Evolutionary conservation across 2,888 invertebrate species (phyloP).

Genomic region (Caenorhabditis macrosperma): DNA sequence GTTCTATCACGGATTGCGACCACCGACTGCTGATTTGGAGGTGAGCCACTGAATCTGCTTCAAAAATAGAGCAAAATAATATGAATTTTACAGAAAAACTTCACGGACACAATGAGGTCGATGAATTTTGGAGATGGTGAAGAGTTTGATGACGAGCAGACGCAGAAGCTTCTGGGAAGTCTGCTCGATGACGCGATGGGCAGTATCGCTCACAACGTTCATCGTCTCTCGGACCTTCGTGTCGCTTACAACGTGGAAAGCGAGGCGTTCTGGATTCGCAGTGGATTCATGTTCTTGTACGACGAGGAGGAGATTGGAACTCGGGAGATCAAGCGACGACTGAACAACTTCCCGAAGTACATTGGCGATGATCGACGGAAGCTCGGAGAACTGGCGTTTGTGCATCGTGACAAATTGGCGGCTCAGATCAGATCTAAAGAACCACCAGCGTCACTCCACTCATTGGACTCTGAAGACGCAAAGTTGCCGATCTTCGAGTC

Average conservation of each 20-base stretch:
- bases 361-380: slow-evolving; percentile 77
- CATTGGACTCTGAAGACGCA: slow-evolving; percentile 49
- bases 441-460: slow-evolving; percentile 56
- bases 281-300: slow-evolving; percentile 77
- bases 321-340: slow-evolving; percentile 45
- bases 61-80: not conserved
- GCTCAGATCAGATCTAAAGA: slow-evolving; percentile 69
- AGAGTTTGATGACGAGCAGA: slow-evolving; percentile 32
- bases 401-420: slow-evolving; percentile 73
- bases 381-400: slow-evolving; percentile 78
- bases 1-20: slow-evolving; percentile 66
- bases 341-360: slow-evolving; percentile 67
- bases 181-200: slow-evolving; percentile 67
- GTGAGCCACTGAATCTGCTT: slow-evolving; percentile 20
- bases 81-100: slow-evolving; percentile 11
- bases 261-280: slow-evolving; percentile 79
- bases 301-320: slow-evolving; percentile 66
- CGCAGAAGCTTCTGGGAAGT: slow-evolving; percentile 54
- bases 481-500: slow-evolving; percentile 40
- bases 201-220: slow-evolving; percentile 62
- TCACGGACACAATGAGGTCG: slow-evolving; percentile 29
- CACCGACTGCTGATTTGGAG: slow-evolving; percentile 65
- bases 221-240: slow-evolving; percentile 62
- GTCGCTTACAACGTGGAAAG: slow-evolving; percentile 68
- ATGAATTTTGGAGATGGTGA: slow-evolving; percentile 43